Base-by-base conservation (phyloP, 2,888 invertebrate species). In the Ypsolopha sequella region DNA sequence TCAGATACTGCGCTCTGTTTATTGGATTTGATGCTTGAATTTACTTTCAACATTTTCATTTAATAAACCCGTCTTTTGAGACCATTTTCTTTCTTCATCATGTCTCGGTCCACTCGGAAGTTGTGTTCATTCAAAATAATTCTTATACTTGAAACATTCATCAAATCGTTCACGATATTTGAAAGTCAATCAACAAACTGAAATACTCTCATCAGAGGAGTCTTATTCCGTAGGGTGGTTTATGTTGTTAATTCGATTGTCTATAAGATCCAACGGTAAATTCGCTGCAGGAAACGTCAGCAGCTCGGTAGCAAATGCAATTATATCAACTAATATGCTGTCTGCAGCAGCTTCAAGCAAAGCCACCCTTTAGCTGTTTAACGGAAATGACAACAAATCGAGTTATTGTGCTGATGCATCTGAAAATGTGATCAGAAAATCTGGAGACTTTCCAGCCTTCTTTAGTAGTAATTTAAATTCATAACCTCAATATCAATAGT, bases 271-370 rank as follows among this genome's bases (percentile, higher is more conserved):
- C 70, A 66, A 68, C 63, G 64, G 72, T 67, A 73, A 76, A 76
- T 70, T 70, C 74, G 74, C 69, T 67, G 72, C 64, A 70, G 74
- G 78, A 82, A 81, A 80, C 76, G 76, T 77, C 80, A 80, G 77
- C 75, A 70, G 76, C 76, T 80, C 74, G 78, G 79, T 76, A 75
- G 82, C 73, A 82, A 85, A 86, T 79, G 80, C 80, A 84, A 86
- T 86, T 86, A 85, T 71, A 74, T 65, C 71, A 70, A 73, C 73
- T 82, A 84, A 85, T 82, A 82, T 80, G 74, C 77, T 76, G 75
- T 82, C 85, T 85, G 81, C 84, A 69, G 68, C 68, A 59, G 70
- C 73, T 73, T 56, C 69, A 52, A 73, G 72, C 71, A 64, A 69
- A 63, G 66, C 70, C 70, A 72, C 76, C 78, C 75, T 78, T 71